Evolutionary conservation across 2,888 invertebrate species (phyloP).

Genomic region (Timandra comae): DNA sequence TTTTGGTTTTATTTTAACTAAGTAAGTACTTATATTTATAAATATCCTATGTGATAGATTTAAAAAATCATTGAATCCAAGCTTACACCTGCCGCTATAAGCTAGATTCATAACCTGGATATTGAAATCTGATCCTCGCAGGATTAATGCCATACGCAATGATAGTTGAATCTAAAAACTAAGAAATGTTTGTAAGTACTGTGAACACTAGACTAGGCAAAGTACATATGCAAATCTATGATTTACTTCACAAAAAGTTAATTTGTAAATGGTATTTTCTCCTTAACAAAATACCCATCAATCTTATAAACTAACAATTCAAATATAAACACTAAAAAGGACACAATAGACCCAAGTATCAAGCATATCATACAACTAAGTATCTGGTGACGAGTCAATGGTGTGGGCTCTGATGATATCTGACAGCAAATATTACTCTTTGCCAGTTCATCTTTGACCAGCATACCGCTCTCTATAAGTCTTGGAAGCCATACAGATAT

Average conservation of each 20-base stretch:
- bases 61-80: too few relatives aligned
- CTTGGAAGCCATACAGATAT: slow-evolving; percentile 46
- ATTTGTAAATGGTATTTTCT: slow-evolving; percentile 19
- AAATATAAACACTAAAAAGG: slow-evolving; percentile 34
- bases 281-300: slow-evolving; percentile 19
- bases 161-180: too few relatives aligned
- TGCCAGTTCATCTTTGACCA: slow-evolving; percentile 34
- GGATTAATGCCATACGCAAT: too few relatives aligned
- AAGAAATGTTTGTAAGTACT: too few relatives aligned
- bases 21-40: too few relatives aligned
- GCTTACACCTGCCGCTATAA: too few relatives aligned
- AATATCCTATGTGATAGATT: too few relatives aligned
- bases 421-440: slow-evolving; percentile 24
- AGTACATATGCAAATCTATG: too few relatives aligned
- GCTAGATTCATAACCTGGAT: too few relatives aligned
- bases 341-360: slow-evolving; percentile 36
- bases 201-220: too few relatives aligned
- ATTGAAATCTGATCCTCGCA: too few relatives aligned
- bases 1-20: slow-evolving; percentile 20
- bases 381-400: slow-evolving; percentile 41
- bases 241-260: too few relatives aligned
- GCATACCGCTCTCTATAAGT: slow-evolving; percentile 46
- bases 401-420: slow-evolving; percentile 37
- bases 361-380: slow-evolving; percentile 47
- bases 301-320: slow-evolving; percentile 35